phyloP scores from a whole-genome alignment of 2,113 vertebrate genomes.

The Poeciliopsis prolifica region DNA sequence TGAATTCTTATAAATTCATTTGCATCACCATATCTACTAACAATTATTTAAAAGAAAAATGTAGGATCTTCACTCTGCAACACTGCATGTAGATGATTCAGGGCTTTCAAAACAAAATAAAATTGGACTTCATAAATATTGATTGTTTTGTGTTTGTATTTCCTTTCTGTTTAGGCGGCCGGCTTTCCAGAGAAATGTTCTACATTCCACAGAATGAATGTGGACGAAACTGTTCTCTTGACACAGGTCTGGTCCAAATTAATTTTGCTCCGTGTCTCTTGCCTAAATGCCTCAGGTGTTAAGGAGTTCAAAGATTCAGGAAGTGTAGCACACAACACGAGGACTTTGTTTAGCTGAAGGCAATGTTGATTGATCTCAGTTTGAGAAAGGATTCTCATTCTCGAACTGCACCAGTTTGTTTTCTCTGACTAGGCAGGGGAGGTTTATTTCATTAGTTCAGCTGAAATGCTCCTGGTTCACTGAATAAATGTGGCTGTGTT shows the following conservation, averaged over 20 bases:
- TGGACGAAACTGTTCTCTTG: slow-evolving; percentile 92
- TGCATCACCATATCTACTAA: slow-evolving; percentile 24
- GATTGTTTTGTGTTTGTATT: slow-evolving; percentile 64
- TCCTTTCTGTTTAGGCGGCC: slow-evolving; percentile 87
- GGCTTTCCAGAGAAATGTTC: slow-evolving; percentile 95
- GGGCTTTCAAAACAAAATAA: slow-evolving; percentile 45
- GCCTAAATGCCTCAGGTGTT: slow-evolving; percentile 12
- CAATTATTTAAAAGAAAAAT: slow-evolving; percentile 7
- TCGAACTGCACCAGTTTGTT: slow-evolving; percentile 30
- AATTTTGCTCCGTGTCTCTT: slow-evolving; percentile 5
- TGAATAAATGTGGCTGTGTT: slow-evolving; percentile 1
- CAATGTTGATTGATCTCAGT: slow-evolving; percentile 35
- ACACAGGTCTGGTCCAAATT: slow-evolving; percentile 68
- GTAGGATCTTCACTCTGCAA: slow-evolving; percentile 26
- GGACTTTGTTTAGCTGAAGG: slow-evolving; percentile 26
- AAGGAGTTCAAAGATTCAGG: slow-evolving; percentile 19
- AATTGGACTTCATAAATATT: slow-evolving; percentile 46
- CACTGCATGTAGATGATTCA: slow-evolving; percentile 31
- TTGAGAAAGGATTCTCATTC: slow-evolving; percentile 28
- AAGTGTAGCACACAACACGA: slow-evolving; percentile 6
- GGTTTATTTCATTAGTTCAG: slow-evolving; percentile 36
- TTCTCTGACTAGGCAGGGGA: slow-evolving; percentile 8
- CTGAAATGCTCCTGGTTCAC: slow-evolving; percentile 11
- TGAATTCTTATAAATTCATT: neutral
- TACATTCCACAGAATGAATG: slow-evolving; percentile 96